These are phyloP conservation scores for Diadema setosum DNA, from an alignment of 35 echinoderm and acorn worm genomes.

Conservation along the genomic window DNA sequence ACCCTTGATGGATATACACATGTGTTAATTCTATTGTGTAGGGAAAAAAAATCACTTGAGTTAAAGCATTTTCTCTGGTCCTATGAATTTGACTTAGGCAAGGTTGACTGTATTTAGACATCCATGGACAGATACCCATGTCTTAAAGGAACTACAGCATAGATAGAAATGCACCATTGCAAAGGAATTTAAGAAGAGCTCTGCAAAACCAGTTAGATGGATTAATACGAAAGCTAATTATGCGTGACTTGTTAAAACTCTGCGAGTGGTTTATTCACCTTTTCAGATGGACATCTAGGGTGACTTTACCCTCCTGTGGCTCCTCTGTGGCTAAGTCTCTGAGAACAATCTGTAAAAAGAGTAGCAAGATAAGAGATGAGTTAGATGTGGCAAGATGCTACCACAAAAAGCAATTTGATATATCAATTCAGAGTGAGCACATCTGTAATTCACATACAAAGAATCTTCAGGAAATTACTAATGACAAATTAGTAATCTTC, in stretches of 20 bases:
- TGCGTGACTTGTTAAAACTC: not conserved
- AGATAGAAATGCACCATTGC: not conserved
- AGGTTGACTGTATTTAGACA: too few species aligned
- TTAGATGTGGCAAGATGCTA: too few species aligned
- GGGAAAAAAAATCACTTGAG: too few species aligned
- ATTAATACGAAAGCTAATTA: not conserved
- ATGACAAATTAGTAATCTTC: too few species aligned
- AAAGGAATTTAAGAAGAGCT: not conserved
- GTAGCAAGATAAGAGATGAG: not conserved
- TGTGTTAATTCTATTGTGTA: too few species aligned
- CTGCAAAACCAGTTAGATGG: not conserved
- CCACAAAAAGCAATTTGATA: too few species aligned
- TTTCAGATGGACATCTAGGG: constrained; percentile 41
- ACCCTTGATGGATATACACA: too few species aligned
- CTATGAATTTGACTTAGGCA: too few species aligned
- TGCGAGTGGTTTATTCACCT: not conserved
- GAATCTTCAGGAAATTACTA: too few species aligned
- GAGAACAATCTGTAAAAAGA: constrained; percentile 15
- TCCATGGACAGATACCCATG: not conserved
- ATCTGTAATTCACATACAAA: too few species aligned
- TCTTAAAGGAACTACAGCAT: not conserved
- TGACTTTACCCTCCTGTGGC: constrained; percentile 35
- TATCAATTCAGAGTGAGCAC: too few species aligned
- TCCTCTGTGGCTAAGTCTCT: constrained; percentile 17
- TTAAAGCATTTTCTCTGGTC: too few species aligned